Base-by-base conservation (phyloP, 2,888 invertebrate species). In the Tetrapedia diversipes region DNA sequence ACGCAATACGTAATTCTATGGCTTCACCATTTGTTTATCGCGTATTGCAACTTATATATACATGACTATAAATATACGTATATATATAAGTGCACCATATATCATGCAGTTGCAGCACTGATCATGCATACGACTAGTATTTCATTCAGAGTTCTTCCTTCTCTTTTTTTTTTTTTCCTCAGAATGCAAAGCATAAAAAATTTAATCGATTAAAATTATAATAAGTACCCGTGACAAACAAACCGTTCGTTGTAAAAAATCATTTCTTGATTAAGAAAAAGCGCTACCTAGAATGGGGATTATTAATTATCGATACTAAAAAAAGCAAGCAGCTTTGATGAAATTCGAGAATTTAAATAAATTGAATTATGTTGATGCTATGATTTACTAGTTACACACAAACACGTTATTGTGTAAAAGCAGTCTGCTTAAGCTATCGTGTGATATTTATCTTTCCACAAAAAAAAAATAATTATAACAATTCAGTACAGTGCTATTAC, bases 331-430 rank as follows among this genome's bases (percentile, higher is more conserved):
- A 64, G 27, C 61, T 73, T 54, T 37, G 27, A 64, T 78, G 53
- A 47, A 60, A n/a, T 51, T 60, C 19, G 47, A 37, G 16, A 43
- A 32, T 59, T 77, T 61, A 70, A 77, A 78, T 63, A 56, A 67
- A 72, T 60, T 54, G 43, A 8, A 56, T 75, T 76, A 67, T 61
- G 56, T 64, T 69, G 49, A 80, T 66, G 63, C 61, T 65, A 68
- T 54, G 54, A 66, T 69, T 22, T 67, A 67, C 61, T 67, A 71
- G 61, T 66, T n/a, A 81, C 70, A 77, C 61, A 45, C 61, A 70
- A 83, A 81, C 66, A 84, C 81, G 81, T 81, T 76, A 85, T 83
- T 87, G 83, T 84, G 85, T 87, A 87, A 84, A 87, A 86, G 86
- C 84, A 84, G 85, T 86, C 86, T 64, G 71, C 71, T 79, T 77